Evolutionary conservation across 2,888 invertebrate species (phyloP).

Genomic region (Scaeva pyrastri): DNA sequence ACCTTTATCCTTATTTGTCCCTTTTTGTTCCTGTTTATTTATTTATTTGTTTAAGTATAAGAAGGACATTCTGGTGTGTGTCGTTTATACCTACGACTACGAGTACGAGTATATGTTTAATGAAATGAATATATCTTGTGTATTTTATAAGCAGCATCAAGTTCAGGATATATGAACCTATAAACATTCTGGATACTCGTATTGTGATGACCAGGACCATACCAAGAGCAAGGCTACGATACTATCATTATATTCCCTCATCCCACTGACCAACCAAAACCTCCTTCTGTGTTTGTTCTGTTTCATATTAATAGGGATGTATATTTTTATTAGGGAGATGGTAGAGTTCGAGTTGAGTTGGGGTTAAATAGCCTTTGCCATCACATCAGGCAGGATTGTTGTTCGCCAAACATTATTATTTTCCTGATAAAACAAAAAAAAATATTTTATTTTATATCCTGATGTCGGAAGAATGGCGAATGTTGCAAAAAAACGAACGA

Average conservation of each 20-base stretch:
- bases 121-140: constrained; percentile 6
- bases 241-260: neutral
- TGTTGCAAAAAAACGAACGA: neutral
- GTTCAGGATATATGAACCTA: constrained; percentile 22
- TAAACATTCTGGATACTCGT: constrained; percentile 28
- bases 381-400: constrained; percentile 2
- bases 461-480: neutral
- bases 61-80: constrained; percentile 3
- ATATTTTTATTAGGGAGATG: constrained; percentile 25
- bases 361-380: constrained; percentile 9
- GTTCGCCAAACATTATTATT: no score
- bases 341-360: no score
- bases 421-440: constrained; percentile 15
- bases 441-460: neutral
- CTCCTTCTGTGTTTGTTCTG: neutral
- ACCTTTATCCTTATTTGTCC: neutral
- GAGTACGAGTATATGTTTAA: neutral
- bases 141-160: neutral
- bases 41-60: constrained; percentile 7
- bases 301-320: neutral
- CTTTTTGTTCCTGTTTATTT: neutral
- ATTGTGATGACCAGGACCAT: constrained; percentile 2
- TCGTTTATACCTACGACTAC: neutral
- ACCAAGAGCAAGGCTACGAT: no score
- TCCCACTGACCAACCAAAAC: neutral